Evolutionary conservation across 2,113 vertebrate genomes (phyloP), one percentile per base, ranked within the genome.

Genomic region (Pagrus major): DNA sequence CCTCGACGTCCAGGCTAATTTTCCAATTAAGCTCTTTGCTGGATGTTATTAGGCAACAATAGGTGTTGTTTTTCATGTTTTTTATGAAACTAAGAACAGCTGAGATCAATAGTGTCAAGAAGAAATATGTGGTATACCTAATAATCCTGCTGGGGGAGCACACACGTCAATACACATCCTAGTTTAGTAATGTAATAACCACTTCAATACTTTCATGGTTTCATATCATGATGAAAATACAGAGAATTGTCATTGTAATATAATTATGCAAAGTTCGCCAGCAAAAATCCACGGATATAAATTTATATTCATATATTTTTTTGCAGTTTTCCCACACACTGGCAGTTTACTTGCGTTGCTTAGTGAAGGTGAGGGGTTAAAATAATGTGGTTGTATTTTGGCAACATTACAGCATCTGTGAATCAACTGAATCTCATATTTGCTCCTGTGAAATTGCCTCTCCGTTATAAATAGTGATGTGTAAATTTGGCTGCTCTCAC

Each of bases 21-120:
- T 70, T 41, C 59, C n/a, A 4, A n/a, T 66, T 49, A 61, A 37
- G 39, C 6, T 60, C 29, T 58, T 54, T 33, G 21, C 12, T 51
- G 29, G 37, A 49, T 18, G 5, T 41, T 33, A 33, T 78, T 64
- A 66, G 52, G 15, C 14, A 39, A 58, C 35, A 54, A 20, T 23
- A 41, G 2, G 5, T 71, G 37, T 33, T 37, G 54, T 1, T 59
- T 61, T 16, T 33, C 31, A 47, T 6, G 25, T 64, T 84, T 76
- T 21, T 6, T 20, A 3, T 44, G 2, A 72, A 71, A 52, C 64
- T 18, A 47, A 21, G 3, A 41, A 21, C 5, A 9, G 52, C 16
- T 47, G 25, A 14, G 41, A 79, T 77, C 29, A 27, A 69, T 37
- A 25, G 6, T 9, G 63, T 64, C 65, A 71, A 67, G 71, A 20